Evolutionary conservation across 2,797 vertebrate species (phyloP).

Genomic region (Enteromius treurensis): DNA sequence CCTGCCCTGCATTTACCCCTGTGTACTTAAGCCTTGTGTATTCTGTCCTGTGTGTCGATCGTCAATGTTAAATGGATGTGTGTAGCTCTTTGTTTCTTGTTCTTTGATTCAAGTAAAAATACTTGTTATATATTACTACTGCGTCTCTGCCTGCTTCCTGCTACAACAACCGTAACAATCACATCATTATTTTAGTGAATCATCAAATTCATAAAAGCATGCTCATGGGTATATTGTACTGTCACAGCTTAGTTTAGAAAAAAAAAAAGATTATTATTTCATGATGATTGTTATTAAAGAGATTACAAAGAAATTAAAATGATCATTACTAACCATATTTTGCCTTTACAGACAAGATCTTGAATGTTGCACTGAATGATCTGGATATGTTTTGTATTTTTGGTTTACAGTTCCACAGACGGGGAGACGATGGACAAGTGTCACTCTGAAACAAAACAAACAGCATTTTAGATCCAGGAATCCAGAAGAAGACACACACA

Average conservation of each 20-base stretch:
- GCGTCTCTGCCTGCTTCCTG: too few relatives aligned
- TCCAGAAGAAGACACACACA: background rate
- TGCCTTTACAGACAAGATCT: background rate
- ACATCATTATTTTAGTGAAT: background rate
- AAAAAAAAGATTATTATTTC: too few relatives aligned
- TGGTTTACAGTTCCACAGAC: background rate
- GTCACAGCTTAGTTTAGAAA: background rate
- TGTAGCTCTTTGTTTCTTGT: too few relatives aligned
- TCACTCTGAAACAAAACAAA: background rate
- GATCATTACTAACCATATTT: background rate
- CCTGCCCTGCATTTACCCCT: too few relatives aligned
- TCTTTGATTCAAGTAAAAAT: too few relatives aligned
- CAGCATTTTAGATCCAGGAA: background rate
- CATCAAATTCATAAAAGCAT: background rate
- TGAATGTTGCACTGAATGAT: slow-evolving; percentile 1
- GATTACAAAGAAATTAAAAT: background rate
- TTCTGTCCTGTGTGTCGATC: too few relatives aligned
- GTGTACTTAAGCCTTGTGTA: too few relatives aligned
- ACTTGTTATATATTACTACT: too few relatives aligned
- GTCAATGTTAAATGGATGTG: too few relatives aligned
- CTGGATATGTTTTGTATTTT: background rate
- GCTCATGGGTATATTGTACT: background rate
- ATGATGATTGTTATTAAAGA: too few relatives aligned
- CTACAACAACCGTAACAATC: too few relatives aligned
- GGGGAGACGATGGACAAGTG: background rate